These are phyloP conservation scores for Ceraclea dissimilis DNA, from an alignment of 2,888 invertebrate genomes.

Conservation along the genomic window DNA sequence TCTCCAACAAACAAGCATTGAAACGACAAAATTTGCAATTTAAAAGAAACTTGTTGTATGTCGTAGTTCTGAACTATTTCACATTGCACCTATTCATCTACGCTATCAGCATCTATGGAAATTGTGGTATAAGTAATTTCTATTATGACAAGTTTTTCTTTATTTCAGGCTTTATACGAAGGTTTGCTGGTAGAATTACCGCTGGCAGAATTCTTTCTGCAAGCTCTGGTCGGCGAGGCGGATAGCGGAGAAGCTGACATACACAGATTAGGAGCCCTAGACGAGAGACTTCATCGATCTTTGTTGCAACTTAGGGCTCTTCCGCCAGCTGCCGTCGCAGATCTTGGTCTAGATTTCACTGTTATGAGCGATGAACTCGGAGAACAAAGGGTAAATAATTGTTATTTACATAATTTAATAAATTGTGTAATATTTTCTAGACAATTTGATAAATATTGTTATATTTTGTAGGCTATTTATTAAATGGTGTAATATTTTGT, in stretches of 20 bases:
- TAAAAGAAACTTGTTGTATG: too few relatives aligned
- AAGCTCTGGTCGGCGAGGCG: constrained; percentile 35
- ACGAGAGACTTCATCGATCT: constrained; percentile 87
- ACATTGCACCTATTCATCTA: too few relatives aligned
- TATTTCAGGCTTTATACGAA: constrained; percentile 78
- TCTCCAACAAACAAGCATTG: too few relatives aligned
- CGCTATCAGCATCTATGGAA: too few relatives aligned
- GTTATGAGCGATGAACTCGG: constrained; percentile 85
- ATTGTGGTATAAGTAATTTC: too few relatives aligned
- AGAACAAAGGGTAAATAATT: constrained; percentile 59
- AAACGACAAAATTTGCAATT: too few relatives aligned
- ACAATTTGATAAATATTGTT: not conserved
- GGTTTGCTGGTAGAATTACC: constrained; percentile 91
- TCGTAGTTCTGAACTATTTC: too few relatives aligned
- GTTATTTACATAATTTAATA: not conserved
- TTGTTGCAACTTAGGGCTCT: constrained; percentile 81
- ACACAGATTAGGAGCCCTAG: constrained; percentile 88
- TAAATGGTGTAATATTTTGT: too few relatives aligned
- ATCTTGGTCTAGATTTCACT: constrained; percentile 88
- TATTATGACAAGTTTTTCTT: not conserved
- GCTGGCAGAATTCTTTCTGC: constrained; percentile 89
- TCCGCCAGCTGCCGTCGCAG: constrained; percentile 72
- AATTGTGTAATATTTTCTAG: not conserved
- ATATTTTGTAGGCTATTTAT: not conserved
- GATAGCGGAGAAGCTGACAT: constrained; percentile 68